Evolutionary conservation across 1,140 invertebrate genomes (phyloP).

Genomic region (Drosophila asahinai): DNA sequence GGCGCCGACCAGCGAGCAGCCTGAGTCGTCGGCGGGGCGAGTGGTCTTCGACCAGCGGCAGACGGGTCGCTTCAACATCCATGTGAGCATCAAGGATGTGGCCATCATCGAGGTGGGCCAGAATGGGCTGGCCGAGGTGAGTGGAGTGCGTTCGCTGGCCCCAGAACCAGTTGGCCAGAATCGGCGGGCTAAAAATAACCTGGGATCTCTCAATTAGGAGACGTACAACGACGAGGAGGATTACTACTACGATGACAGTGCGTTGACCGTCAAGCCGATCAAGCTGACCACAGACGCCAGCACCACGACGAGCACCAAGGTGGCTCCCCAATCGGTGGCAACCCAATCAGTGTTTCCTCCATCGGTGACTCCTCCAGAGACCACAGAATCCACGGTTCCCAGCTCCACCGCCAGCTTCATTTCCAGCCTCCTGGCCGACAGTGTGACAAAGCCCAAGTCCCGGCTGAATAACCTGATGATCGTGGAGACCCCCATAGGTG

Average conservation of each 20-base stretch:
- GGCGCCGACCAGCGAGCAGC: slow-evolving; percentile 10
- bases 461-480: slow-evolving; percentile 65
- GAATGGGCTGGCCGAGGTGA: slow-evolving; percentile 86
- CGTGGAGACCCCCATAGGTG: slow-evolving; percentile 55
- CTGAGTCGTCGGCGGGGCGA: slow-evolving; percentile 28
- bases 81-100: slow-evolving; percentile 91
- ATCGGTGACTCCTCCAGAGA: slow-evolving; percentile 10
- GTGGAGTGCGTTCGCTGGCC: slow-evolving; percentile 81
- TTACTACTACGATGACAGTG: slow-evolving; percentile 83
- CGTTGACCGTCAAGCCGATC: slow-evolving; percentile 80
- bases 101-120: slow-evolving; percentile 89
- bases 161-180: slow-evolving; percentile 54
- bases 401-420: slow-evolving; percentile 29
- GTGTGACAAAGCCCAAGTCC: slow-evolving; percentile 32
- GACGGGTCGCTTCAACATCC: slow-evolving; percentile 91
- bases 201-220: slow-evolving; percentile 61
- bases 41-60: slow-evolving; percentile 90
- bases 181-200: slow-evolving; percentile 64
- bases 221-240: slow-evolving; percentile 73
- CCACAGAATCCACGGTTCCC: not conserved
- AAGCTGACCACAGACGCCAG: slow-evolving; percentile 53
- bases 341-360: slow-evolving; percentile 3
- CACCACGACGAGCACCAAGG: slow-evolving; percentile 26
- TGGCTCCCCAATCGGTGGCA: not conserved
- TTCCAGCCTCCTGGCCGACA: slow-evolving; percentile 60